Conservation (phyloP, 2,113 vertebrate species). For the Aptenodytes forsteri region DNA sequence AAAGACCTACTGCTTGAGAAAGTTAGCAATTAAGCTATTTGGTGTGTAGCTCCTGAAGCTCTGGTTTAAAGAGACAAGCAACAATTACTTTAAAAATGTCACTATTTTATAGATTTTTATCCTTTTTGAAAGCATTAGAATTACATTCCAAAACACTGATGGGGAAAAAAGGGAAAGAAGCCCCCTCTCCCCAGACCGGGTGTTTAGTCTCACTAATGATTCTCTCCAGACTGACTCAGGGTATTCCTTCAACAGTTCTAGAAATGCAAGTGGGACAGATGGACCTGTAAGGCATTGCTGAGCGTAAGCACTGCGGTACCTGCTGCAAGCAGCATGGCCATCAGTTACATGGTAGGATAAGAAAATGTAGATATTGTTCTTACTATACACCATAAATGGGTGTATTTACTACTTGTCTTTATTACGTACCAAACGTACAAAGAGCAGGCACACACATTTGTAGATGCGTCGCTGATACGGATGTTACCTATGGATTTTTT, state of each 20-base stretch:
- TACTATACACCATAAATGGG: neutral
- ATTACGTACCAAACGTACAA: neutral
- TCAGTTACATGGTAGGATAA: neutral
- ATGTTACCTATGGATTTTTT: neutral
- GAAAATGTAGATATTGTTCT: neutral
- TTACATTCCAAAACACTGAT: neutral
- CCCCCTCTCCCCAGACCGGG: neutral
- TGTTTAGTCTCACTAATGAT: neutral
- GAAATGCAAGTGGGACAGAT: neutral
- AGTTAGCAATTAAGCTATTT: neutral
- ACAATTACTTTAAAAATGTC: neutral
- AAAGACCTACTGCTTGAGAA: neutral
- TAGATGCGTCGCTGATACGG: neutral
- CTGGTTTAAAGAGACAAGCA: neutral
- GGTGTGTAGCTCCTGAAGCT: neutral
- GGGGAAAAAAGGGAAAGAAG: neutral
- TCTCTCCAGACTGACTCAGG: neutral
- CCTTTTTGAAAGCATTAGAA: neutral
- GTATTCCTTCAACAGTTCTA: neutral
- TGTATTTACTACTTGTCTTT: neutral
- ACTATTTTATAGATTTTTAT: neutral
- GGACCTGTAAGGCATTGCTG: neutral
- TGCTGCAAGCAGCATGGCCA: neutral
- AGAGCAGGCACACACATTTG: neutral
- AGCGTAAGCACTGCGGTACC: neutral